Evolutionary conservation across 1,140 invertebrate genomes (phyloP).

Genomic region (Acyrthosiphon pisum): DNA sequence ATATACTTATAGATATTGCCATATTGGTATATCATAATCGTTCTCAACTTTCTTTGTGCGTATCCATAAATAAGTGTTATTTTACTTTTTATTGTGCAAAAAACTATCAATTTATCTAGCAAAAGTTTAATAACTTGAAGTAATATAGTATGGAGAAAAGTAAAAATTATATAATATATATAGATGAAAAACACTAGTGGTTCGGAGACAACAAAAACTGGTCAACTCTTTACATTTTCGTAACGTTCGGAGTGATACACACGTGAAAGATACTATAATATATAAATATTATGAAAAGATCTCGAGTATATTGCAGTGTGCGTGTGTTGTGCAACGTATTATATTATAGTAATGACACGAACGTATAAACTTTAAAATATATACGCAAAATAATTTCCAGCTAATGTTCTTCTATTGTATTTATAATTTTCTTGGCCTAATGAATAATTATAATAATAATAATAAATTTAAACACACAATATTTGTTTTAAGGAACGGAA

Average conservation of each 20-base stretch:
- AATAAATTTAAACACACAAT: background rate
- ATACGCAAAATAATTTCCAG: slow-evolving; percentile 2
- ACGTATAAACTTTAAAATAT: background rate
- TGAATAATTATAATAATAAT: background rate
- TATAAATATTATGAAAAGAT: background rate
- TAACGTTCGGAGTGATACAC: background rate
- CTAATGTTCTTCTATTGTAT: background rate
- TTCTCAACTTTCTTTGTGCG: background rate
- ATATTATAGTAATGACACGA: background rate
- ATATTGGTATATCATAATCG: background rate
- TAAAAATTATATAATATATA: no score
- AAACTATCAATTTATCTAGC: background rate
- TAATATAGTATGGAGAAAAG: background rate
- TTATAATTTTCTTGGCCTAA: background rate
- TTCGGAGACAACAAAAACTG: background rate
- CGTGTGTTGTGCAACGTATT: background rate
- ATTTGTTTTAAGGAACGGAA: slow-evolving; percentile 25
- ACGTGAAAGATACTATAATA: background rate
- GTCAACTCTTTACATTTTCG: background rate
- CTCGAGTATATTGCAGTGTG: background rate
- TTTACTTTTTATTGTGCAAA: background rate
- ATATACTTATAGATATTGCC: background rate
- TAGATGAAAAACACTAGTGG: background rate
- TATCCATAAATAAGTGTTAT: background rate
- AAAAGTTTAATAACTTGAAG: background rate